phyloP scores from a whole-genome alignment of 2,113 vertebrate species.

The Rhea pennata region DNA sequence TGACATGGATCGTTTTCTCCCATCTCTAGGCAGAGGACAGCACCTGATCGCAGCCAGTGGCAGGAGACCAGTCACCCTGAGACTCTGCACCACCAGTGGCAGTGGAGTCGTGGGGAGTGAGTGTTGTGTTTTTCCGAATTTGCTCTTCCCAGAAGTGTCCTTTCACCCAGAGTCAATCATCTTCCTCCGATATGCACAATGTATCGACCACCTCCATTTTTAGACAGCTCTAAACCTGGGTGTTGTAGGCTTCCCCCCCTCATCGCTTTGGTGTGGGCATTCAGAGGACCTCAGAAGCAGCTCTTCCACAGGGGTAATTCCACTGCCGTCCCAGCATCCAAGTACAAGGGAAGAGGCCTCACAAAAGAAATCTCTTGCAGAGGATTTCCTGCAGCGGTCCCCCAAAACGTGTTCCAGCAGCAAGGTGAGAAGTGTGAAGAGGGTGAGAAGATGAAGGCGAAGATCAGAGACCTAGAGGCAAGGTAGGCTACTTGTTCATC shows the following conservation, averaged over 20 bases:
- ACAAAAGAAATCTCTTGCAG: constrained; percentile 13
- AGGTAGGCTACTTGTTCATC: not conserved
- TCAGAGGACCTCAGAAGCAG: not conserved
- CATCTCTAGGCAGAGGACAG: no score
- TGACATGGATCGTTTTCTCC: no score
- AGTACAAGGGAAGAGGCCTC: not conserved
- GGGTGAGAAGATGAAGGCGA: not conserved
- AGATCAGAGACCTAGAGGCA: not conserved
- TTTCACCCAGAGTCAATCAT: no score
- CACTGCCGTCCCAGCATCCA: not conserved
- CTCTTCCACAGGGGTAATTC: not conserved
- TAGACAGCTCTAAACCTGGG: no score
- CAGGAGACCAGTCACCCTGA: no score
- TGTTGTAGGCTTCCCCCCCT: not conserved
- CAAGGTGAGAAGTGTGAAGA: not conserved
- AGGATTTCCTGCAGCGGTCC: accelerated
- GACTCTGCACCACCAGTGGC: no score
- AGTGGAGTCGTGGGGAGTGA: no score
- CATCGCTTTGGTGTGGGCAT: not conserved
- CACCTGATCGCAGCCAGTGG: no score
- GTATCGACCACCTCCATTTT: no score
- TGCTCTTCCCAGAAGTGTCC: no score
- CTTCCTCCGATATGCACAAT: no score
- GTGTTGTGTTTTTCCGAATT: no score
- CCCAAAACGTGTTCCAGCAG: not conserved